Base-by-base conservation (phyloP, 1,140 invertebrate genomes). In the Cotesia glomerata region DNA sequence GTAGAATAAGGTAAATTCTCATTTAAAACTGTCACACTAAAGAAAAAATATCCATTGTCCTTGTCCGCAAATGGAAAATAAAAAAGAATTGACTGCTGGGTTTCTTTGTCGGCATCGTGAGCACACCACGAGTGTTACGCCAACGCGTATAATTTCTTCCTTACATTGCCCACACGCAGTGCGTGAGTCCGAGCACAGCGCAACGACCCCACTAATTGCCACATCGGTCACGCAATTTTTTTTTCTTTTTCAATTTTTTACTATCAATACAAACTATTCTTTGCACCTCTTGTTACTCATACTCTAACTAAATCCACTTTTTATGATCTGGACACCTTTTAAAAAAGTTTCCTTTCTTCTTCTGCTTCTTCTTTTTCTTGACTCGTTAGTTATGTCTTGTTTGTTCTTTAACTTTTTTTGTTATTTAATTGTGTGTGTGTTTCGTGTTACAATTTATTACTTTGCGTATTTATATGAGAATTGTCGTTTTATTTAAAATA, bases 161-260 rank as follows among this genome's bases (percentile, higher is more conserved):
- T 69, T 14, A 62, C 58, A 36, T 61, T 63, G 49, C 54, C 58
- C 54, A 68, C 52, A 68, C 18, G 56, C 14, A 39, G 14, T 45
- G 71, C n/a, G 59, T 45, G 49, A 16, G 54, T 26, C 14, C 32
- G 32, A 39, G 14, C 59, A 62, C 18, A 58, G 72, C 71, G 39
- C 67, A 65, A 71, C 69, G 68, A 77, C 76, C 75, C 58, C 65
- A 72, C 77, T 81, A 81, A 81, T 81, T 81, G 73, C 79, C 65
- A 70, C 76, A 80, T 81, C 75, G 74, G 73, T 81, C 79, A 76
- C 61, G 72, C 71, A 65, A 74, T 73, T 69, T 75, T 74, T 77
- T 73, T 74, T 7, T 8, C 16, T 8, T 18, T 32, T 26, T 71
- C 52, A 45, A 26, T 45, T 26, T 63, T 72, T 66, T 59, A 18